A percentile compares a stretch with the other conserved stretches of the same genome.
Conservation (phyloP, 2,888 invertebrate species). For the Hemistola chrysoprasaria region DNA sequence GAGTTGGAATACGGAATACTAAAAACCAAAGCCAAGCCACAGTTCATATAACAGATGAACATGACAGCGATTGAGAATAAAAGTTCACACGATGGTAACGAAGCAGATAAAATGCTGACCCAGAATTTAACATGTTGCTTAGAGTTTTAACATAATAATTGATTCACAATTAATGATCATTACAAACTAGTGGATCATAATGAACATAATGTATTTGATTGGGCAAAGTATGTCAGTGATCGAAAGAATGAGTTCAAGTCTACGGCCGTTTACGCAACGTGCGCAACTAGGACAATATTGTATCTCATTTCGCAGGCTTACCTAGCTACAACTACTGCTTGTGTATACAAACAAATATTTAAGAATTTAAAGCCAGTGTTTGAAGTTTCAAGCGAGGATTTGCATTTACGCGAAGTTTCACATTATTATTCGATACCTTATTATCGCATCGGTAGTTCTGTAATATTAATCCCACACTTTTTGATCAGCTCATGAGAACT, state of each 20-base stretch:
- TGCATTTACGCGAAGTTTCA: too few species aligned
- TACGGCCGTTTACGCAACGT: slow-evolving; percentile 73
- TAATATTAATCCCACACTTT: background rate
- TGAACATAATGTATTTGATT: slow-evolving; percentile 11
- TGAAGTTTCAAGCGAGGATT: too few species aligned
- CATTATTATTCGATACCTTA: slow-evolving; percentile 1
- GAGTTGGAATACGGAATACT: slow-evolving; percentile 10
- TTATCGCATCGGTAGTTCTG: too few species aligned
- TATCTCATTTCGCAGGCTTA: slow-evolving; percentile 47
- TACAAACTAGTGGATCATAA: background rate
- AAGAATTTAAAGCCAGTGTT: slow-evolving; percentile 3
- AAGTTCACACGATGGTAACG: too few species aligned
- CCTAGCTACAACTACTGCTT: slow-evolving; percentile 25
- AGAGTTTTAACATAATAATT: too few species aligned
- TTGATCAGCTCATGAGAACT: background rate
- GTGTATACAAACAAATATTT: slow-evolving; percentile 13
- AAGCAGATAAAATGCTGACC: too few species aligned
- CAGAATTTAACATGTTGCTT: too few species aligned
- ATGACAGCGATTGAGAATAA: too few species aligned
- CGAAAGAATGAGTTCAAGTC: slow-evolving; percentile 71
- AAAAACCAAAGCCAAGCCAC: too few species aligned
- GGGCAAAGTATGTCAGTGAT: slow-evolving; percentile 50
- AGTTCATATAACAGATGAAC: too few species aligned
- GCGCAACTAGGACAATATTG: slow-evolving; percentile 69
- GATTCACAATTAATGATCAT: too few species aligned